phyloP scores from a whole-genome alignment of 2,888 invertebrate species.

The Agrotis exclamationis region DNA sequence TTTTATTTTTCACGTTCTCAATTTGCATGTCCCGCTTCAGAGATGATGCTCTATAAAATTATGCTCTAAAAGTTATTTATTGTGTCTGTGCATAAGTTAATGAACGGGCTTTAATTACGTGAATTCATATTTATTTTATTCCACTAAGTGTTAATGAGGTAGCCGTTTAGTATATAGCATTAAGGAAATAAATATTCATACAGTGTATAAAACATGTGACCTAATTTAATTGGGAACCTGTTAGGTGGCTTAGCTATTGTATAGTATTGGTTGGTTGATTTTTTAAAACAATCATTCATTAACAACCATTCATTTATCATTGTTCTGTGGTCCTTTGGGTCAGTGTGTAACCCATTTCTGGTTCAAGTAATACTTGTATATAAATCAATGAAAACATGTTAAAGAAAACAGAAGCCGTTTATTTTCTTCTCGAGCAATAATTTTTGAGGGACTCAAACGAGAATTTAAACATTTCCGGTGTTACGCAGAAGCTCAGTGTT shows the following conservation, averaged over 20 bases:
- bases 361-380: not conserved
- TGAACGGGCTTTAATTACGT: constrained; percentile 75
- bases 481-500: not conserved
- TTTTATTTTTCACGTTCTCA: constrained; percentile 87
- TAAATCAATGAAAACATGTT: not conserved
- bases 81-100: constrained; percentile 80
- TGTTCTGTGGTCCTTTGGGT: not conserved
- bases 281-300: not conserved
- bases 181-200: constrained; percentile 53
- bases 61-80: constrained; percentile 86
- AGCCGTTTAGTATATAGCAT: constrained; percentile 50
- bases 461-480: not conserved
- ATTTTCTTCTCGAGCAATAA: not conserved
- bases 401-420: not conserved
- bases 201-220: constrained; percentile 3
- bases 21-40: constrained; percentile 90
- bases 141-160: constrained; percentile 58
- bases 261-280: not conserved
- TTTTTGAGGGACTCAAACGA: not conserved
- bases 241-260: not conserved
- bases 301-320: not conserved
- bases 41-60: constrained; percentile 88
- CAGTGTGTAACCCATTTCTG: not conserved
- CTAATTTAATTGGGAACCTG: constrained; percentile 6
- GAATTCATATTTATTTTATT: constrained; percentile 61